Evolutionary conservation across 2,888 invertebrate genomes (phyloP).

Genomic region (Drosophila percnosoma): DNA sequence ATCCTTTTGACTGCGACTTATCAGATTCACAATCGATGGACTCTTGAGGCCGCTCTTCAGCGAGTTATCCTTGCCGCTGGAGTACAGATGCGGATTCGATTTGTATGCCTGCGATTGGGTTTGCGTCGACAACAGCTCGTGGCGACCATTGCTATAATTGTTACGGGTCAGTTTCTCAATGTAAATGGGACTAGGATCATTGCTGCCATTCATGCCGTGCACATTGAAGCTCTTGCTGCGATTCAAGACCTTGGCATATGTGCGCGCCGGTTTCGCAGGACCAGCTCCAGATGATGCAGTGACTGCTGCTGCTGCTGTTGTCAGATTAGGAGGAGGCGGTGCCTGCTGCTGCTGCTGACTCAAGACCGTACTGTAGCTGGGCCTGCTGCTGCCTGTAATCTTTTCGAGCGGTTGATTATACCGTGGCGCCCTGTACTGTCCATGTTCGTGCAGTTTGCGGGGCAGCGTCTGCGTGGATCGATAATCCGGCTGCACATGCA

Average conservation of each 20-base stretch:
- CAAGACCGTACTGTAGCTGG: slow-evolving; percentile 12
- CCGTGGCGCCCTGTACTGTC: slow-evolving; percentile 33
- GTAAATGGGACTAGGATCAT: slow-evolving; percentile 85
- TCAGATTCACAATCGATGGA: slow-evolving; percentile 93
- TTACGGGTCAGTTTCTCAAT: slow-evolving; percentile 83
- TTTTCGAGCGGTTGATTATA: slow-evolving; percentile 38
- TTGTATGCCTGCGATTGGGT: slow-evolving; percentile 87
- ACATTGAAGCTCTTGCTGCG: slow-evolving; percentile 95
- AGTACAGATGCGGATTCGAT: slow-evolving; percentile 91
- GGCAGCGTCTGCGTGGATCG: slow-evolving; percentile 92
- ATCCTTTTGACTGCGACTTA: slow-evolving; percentile 93
- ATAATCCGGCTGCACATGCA: slow-evolving; percentile 83
- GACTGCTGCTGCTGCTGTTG: slow-evolving; percentile 10
- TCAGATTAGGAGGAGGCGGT: slow-evolving; percentile 43
- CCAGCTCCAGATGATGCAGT: slow-evolving; percentile 66
- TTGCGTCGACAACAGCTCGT: slow-evolving; percentile 45
- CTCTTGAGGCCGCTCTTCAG: slow-evolving; percentile 87
- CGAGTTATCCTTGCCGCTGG: slow-evolving; percentile 75
- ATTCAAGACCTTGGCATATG: slow-evolving; percentile 89
- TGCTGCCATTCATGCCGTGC: slow-evolving; percentile 87
- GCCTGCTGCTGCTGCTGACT: slow-evolving; percentile 15
- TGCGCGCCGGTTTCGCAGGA: slow-evolving; percentile 92
- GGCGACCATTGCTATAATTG: slow-evolving; percentile 70
- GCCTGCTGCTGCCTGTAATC: slow-evolving; percentile 7
- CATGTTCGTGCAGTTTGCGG: slow-evolving; percentile 86